These are phyloP conservation scores for Tachina fera DNA, from an alignment of 2,888 invertebrate species.

Conservation along the genomic window DNA sequence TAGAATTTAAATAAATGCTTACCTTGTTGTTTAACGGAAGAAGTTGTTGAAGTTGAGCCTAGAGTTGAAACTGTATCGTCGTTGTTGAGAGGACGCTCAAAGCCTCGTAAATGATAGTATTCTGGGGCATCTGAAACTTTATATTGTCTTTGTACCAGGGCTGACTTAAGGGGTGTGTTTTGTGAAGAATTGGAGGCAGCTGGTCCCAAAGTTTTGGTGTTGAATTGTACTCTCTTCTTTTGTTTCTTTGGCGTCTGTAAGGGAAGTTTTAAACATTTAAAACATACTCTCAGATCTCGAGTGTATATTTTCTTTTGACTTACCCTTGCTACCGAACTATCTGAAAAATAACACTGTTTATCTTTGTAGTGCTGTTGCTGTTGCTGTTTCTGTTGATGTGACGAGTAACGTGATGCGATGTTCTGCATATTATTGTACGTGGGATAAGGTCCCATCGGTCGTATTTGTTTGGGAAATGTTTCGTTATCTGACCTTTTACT, in stretches of 20 bases:
- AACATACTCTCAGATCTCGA: not conserved
- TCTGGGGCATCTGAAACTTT: slow-evolving; percentile 48
- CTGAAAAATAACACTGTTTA: slow-evolving; percentile 38
- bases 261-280: not conserved
- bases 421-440: slow-evolving; percentile 44
- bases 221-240: slow-evolving; percentile 57
- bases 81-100: slow-evolving; percentile 42
- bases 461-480: slow-evolving; percentile 29
- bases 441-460: slow-evolving; percentile 55
- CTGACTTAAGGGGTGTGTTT: slow-evolving; percentile 29
- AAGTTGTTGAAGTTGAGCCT: slow-evolving; percentile 13
- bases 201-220: slow-evolving; percentile 55
- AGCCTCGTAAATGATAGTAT: slow-evolving; percentile 36
- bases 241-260: slow-evolving; percentile 48
- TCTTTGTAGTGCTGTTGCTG: slow-evolving; percentile 12
- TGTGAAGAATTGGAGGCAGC: slow-evolving; percentile 5
- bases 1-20: slow-evolving; percentile 4
- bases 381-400: slow-evolving; percentile 8
- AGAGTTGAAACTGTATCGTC: slow-evolving; percentile 27
- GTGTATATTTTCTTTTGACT: not conserved
- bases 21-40: slow-evolving; percentile 62
- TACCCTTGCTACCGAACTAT: slow-evolving; percentile 45
- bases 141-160: slow-evolving; percentile 36
- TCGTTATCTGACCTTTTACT: slow-evolving; percentile 20
- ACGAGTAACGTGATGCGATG: not conserved